These are phyloP conservation scores for Amphimedon queenslandica DNA, from an alignment of 37 sponge, comb jelly and placozoan species.

Conservation along the genomic window DNA sequence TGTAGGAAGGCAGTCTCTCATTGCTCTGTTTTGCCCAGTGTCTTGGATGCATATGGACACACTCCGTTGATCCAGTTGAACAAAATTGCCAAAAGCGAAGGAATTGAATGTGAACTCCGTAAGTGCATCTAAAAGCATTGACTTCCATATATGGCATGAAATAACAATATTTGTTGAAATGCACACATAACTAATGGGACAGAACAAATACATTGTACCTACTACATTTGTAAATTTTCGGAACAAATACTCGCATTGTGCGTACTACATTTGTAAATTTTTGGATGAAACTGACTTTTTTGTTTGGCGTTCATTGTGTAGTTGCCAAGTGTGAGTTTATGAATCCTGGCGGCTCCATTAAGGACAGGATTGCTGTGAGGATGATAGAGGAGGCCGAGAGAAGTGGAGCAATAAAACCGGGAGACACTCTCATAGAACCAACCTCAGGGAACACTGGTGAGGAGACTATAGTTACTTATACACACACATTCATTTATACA, in stretches of 20 bases:
- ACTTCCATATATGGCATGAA: too few species aligned
- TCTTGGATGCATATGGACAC: slow-evolving; percentile 40
- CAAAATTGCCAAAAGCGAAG: slow-evolving; percentile 32
- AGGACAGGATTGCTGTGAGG: slow-evolving; percentile 67
- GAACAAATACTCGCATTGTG: not conserved
- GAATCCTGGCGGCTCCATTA: slow-evolving; percentile 73
- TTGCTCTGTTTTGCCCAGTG: not conserved
- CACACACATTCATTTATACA: not conserved
- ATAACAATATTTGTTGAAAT: too few species aligned
- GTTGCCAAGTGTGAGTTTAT: slow-evolving; percentile 81
- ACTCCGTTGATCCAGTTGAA: slow-evolving; percentile 56
- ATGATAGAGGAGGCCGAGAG: slow-evolving; percentile 83
- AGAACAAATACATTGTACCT: too few species aligned
- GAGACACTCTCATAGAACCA: slow-evolving; percentile 69
- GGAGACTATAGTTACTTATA: too few species aligned
- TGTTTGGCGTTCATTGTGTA: not conserved
- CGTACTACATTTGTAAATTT: not conserved
- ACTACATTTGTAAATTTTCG: too few species aligned
- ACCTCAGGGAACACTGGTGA: slow-evolving; percentile 75
- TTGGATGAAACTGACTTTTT: too few species aligned
- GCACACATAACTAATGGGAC: too few species aligned
- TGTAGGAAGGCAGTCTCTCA: not conserved
- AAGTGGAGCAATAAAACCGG: slow-evolving; percentile 40
- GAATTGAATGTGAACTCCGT: slow-evolving; percentile 57
- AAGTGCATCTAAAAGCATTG: too few species aligned